A percentile compares a stretch with the other conserved stretches of the same genome.
Conservation (phyloP, 2,888 invertebrate species). For the Latrodectus elegans region DNA sequence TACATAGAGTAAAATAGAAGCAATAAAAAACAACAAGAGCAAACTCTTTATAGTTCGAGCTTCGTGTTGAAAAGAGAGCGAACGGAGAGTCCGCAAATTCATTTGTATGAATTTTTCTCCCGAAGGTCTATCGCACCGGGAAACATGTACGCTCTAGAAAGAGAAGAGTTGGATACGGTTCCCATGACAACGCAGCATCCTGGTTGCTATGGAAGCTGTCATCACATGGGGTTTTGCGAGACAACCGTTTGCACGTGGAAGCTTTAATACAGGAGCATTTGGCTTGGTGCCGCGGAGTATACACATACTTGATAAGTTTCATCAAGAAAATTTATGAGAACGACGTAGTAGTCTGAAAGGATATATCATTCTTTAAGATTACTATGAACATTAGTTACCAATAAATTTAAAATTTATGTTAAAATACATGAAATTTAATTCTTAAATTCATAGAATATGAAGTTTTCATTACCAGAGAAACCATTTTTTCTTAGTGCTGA, state of each 20-base stretch:
- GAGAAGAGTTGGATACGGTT: conserved; percentile 55
- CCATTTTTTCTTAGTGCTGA: too few relatives aligned
- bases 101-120: conserved; percentile 42
- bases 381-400: too few relatives aligned
- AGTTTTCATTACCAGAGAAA: too few relatives aligned
- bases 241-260: conserved; percentile 45
- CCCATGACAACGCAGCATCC: conserved; percentile 55
- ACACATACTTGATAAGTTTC: conserved; percentile 19
- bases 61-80: conserved; percentile 27
- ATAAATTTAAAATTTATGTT: too few relatives aligned
- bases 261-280: conserved; percentile 20
- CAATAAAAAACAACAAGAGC: conserved; percentile 16
- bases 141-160: conserved; percentile 55
- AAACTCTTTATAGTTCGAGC: conserved; percentile 45
- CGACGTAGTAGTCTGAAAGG: too few relatives aligned
- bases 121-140: conserved; percentile 27
- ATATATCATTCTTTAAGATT: too few relatives aligned
- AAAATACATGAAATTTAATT: too few relatives aligned
- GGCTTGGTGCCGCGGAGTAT: conserved; percentile 24
- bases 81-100: conserved; percentile 28
- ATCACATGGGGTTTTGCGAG: conserved; percentile 40
- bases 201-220: conserved; percentile 53
- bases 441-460: too few relatives aligned
- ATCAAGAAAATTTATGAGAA: neutral
- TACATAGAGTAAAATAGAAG: neutral